Evolutionary conservation across 2,888 invertebrate species (phyloP).

Genomic region (Lysandra coridon): DNA sequence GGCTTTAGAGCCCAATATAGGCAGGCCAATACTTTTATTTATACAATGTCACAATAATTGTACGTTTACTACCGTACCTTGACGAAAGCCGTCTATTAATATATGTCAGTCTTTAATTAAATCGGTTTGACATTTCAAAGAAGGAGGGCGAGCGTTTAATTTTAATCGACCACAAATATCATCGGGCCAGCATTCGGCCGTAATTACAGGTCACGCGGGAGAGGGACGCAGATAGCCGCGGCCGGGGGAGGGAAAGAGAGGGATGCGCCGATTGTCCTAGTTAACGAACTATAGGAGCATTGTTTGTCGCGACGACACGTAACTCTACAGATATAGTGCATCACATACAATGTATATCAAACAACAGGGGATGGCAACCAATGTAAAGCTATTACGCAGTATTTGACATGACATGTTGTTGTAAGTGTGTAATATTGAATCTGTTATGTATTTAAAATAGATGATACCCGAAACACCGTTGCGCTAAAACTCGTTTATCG

Average conservation of each 20-base stretch:
- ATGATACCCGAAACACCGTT: too few species aligned
- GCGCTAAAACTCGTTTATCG: too few species aligned
- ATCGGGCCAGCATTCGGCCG: slow-evolving; percentile 70
- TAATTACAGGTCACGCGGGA: slow-evolving; percentile 60
- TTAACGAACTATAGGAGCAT: slow-evolving; percentile 68
- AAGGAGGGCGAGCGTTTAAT: slow-evolving; percentile 77
- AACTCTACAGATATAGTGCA: slow-evolving; percentile 35
- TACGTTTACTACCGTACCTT: slow-evolving; percentile 7
- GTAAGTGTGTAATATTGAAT: neutral
- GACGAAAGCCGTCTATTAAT: slow-evolving; percentile 64
- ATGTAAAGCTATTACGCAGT: neutral
- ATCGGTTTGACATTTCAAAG: slow-evolving; percentile 79
- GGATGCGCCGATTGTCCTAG: slow-evolving; percentile 68
- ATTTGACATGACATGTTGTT: neutral
- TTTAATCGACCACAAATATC: slow-evolving; percentile 79
- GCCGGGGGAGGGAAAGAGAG: slow-evolving; percentile 60
- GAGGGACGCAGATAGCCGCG: slow-evolving; percentile 51
- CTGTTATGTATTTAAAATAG: too few species aligned
- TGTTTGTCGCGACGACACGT: slow-evolving; percentile 61
- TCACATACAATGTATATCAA: neutral
- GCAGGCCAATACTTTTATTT: too few species aligned
- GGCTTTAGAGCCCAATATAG: too few species aligned
- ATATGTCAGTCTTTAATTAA: slow-evolving; percentile 70
- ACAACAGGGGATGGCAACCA: neutral
- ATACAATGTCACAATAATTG: neutral